Percentiles rank a stretch among this genome's conserved stretches.
phyloP scores from a whole-genome alignment of 2,888 invertebrate species.

The Trypoxylon attenuatum region DNA sequence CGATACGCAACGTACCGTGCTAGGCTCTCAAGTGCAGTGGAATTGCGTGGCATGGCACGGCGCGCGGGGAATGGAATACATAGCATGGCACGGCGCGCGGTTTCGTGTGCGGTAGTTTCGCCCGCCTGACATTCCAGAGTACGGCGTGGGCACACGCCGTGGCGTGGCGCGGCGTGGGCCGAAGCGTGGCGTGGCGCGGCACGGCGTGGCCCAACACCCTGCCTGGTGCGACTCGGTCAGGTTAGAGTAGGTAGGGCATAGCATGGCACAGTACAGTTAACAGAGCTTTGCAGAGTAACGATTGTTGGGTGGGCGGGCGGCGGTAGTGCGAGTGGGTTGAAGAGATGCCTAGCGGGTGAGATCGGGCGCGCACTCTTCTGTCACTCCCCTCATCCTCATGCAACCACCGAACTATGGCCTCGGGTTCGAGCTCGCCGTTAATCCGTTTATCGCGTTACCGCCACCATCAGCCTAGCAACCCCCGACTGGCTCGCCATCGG shows the following conservation, averaged over 20 bases:
- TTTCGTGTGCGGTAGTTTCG: no score
- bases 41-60: constrained; percentile 26
- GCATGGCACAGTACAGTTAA: neutral
- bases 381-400: constrained; percentile 49
- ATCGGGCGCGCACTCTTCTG: constrained; percentile 27
- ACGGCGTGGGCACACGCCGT: neutral
- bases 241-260: constrained; percentile 12
- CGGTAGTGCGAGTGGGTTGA: neutral
- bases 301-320: neutral
- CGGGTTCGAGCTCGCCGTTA: constrained; percentile 69
- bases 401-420: constrained; percentile 63
- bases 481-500: constrained; percentile 25
- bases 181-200: constrained; percentile 18
- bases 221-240: neutral
- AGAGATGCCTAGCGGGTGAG: neutral
- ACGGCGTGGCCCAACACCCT: neutral
- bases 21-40: neutral
- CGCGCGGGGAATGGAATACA: neutral
- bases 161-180: constrained; percentile 15
- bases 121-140: no score
- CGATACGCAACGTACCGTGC: neutral
- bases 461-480: constrained; percentile 64
- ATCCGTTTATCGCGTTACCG: constrained; percentile 74
- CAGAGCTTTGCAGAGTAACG: neutral
- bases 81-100: neutral